A percentile compares a stretch with the other conserved stretches of the same genome.
Conservation (phyloP, 2,888 invertebrate genomes). For the Abscondita cerata region DNA sequence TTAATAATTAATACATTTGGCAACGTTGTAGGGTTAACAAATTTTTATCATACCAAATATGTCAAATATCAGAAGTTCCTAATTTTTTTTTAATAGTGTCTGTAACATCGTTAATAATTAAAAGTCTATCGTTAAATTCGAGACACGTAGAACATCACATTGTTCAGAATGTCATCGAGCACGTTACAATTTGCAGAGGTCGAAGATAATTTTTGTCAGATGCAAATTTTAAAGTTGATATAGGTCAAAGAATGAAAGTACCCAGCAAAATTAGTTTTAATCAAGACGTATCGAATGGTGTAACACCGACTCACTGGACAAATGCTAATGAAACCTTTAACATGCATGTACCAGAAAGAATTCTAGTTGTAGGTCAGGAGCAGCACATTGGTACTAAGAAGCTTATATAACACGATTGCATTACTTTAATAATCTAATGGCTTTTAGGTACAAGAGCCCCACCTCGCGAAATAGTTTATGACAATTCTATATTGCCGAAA, state of each 20-base stretch:
- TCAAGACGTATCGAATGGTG: slow-evolving; percentile 69
- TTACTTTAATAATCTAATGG: neutral
- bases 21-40: no score
- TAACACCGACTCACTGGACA: slow-evolving; percentile 67
- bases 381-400: slow-evolving; percentile 64
- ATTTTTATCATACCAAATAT: no score
- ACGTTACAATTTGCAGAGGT: slow-evolving; percentile 66
- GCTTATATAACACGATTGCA: slow-evolving; percentile 32
- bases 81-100: no score
- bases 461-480: slow-evolving; percentile 85
- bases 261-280: slow-evolving; percentile 81
- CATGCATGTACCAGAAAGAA: slow-evolving; percentile 94
- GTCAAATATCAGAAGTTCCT: no score
- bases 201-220: slow-evolving; percentile 68
- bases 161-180: neutral
- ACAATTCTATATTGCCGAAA: slow-evolving; percentile 78
- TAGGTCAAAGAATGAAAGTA: slow-evolving; percentile 82
- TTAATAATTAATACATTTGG: no score
- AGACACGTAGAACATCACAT: no score
- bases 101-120: no score
- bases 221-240: slow-evolving; percentile 75
- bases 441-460: slow-evolving; percentile 77
- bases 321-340: slow-evolving; percentile 76
- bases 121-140: no score
- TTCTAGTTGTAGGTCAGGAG: slow-evolving; percentile 84